Evolutionary conservation across 2,888 invertebrate genomes (phyloP), one percentile per base, ranked within the genome.

Genomic region (Mythimna impura): DNA sequence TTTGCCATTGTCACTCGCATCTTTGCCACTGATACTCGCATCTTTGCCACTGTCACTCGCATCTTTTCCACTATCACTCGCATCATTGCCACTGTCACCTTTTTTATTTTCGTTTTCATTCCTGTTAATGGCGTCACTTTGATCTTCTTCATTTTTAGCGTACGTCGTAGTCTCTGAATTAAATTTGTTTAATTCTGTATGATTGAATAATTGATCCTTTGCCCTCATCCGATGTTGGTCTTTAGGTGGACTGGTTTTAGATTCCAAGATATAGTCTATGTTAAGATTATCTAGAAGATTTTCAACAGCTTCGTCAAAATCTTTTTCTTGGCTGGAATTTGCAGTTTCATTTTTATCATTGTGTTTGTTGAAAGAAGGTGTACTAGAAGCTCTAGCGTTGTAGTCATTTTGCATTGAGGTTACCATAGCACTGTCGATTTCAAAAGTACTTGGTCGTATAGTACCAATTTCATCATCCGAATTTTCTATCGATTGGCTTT

Each of bases 281-380:
- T 78, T 71, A 25, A 78, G 57, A 14, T 14, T 71, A 22, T 54
- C 57, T 57, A 79, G 60, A n/a, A 76, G 66, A 63, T 9, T 71
- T 20, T 50, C 36, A 36, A 78, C 66, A 34, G 65, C 66, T 20
- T 69, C 54, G n/a, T 64, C 66, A 36, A 76, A n/a, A 50, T 72
- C 50, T 22, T 54, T 22, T 17, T 70, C 66, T 47, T 70, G 20
- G 12, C 20, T 5, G n/a, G 40, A 20, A 57, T 20, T 73, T 9
- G 3, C 0, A 12, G 43, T 20, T 55, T 66, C 8, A 5, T 63
- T 36, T 58, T 0, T 5, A 17, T n/a, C 3, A 54, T 30, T 50
- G 1, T 3, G 2, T 22, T 76, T n/a, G 5, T n/a, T 36, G 9
- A 40, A 50, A 55, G 55, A 3, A 30, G 50, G 14, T 61, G 22